Conservation (phyloP, 2,888 invertebrate species). For the Heliconius cydno region DNA sequence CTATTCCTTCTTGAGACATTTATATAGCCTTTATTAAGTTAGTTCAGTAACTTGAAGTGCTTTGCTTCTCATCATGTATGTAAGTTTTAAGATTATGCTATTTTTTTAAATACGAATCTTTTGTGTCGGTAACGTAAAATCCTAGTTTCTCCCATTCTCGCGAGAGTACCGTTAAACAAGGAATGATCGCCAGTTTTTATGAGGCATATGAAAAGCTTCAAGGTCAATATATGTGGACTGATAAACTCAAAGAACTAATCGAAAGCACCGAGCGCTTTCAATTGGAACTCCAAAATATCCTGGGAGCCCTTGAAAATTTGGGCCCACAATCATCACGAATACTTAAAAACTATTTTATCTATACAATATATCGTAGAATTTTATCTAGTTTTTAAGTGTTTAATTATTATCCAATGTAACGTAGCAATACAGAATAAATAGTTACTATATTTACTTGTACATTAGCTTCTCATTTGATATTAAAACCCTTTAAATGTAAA, state of each 20-base stretch:
- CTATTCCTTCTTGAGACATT: conserved; percentile 68
- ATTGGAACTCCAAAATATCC: too few species aligned
- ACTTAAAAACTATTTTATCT: too few species aligned
- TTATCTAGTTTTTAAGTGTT: background rate
- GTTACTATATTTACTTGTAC: background rate
- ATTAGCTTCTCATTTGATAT: background rate
- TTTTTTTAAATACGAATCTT: background rate
- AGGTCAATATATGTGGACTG: too few species aligned
- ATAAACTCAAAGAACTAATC: too few species aligned
- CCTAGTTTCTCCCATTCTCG: too few species aligned
- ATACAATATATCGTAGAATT: background rate
- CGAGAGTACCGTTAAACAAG: too few species aligned
- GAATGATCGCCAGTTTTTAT: too few species aligned
- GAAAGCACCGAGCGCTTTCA: too few species aligned
- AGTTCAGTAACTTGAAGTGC: conserved; percentile 57
- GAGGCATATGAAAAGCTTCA: too few species aligned
- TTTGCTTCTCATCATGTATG: background rate
- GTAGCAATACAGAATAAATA: background rate
- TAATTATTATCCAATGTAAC: background rate
- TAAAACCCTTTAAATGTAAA: background rate
- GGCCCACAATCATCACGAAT: too few species aligned
- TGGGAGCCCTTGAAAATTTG: too few species aligned
- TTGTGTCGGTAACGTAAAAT: too few species aligned
- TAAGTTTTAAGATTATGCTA: background rate
- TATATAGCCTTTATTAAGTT: conserved; percentile 78